These are phyloP conservation scores for Cephalopterus ornatus DNA, from an alignment of 2,113 vertebrate species.

Conservation along the genomic window DNA sequence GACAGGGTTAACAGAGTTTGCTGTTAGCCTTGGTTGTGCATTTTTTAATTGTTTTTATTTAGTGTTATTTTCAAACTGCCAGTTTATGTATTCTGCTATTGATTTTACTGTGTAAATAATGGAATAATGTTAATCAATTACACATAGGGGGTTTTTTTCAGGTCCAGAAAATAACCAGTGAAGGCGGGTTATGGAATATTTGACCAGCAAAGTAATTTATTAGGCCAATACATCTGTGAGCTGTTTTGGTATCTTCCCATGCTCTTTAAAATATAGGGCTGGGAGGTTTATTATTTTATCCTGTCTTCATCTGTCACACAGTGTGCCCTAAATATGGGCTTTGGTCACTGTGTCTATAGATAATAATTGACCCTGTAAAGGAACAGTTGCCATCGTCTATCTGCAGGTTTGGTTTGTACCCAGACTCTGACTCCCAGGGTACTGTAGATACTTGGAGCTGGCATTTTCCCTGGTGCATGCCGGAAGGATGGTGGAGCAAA, in stretches of 20 bases:
- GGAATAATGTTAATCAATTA: not conserved
- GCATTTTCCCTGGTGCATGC: not conserved
- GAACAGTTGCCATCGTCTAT: accelerated
- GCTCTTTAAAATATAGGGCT: not conserved
- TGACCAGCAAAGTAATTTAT: not conserved
- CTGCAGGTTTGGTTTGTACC: not conserved
- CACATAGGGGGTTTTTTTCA: not conserved
- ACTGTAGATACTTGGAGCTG: not conserved
- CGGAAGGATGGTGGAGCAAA: not conserved
- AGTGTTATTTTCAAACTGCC: not conserved
- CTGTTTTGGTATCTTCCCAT: not conserved
- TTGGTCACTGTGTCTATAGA: not conserved
- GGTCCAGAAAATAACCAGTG: not conserved
- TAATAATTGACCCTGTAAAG: too few relatives aligned
- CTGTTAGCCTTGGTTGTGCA: accelerated
- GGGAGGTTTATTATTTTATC: not conserved
- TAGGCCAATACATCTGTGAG: not conserved
- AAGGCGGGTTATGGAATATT: not conserved
- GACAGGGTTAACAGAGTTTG: not conserved
- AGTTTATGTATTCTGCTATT: not conserved
- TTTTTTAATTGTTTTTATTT: not conserved
- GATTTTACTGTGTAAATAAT: not conserved
- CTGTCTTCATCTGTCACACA: not conserved
- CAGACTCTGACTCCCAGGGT: not conserved
- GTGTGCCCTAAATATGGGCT: not conserved